Conservation (phyloP, 2,113 vertebrate species). For the Ploceus nigricollis region DNA sequence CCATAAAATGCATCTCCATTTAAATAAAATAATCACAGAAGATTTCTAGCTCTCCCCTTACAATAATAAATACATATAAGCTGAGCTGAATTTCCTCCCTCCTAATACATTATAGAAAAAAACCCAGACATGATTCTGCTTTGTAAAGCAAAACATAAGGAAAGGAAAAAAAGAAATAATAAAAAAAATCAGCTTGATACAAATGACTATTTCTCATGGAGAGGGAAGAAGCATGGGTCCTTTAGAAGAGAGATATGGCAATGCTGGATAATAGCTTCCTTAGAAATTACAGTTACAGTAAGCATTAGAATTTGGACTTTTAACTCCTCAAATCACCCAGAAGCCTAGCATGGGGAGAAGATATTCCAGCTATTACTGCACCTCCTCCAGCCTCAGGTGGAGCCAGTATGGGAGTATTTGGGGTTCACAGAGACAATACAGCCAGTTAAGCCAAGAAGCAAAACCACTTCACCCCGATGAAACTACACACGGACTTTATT, state of each 20-base stretch:
- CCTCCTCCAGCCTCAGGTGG: background rate
- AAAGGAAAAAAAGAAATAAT: background rate
- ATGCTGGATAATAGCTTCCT: background rate
- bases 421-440: background rate
- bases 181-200: slow-evolving; percentile 14
- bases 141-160: background rate
- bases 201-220: background rate
- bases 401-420: background rate
- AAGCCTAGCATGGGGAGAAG: background rate
- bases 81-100: background rate
- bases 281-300: slow-evolving; percentile 5
- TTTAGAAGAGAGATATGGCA: background rate
- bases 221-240: background rate
- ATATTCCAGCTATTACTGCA: background rate
- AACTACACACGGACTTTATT: background rate
- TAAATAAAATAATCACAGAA: background rate
- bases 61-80: background rate
- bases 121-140: background rate
- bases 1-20: background rate
- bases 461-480: background rate
- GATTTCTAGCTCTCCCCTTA: background rate
- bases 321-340: background rate
- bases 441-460: background rate
- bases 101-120: background rate
- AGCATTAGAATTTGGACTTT: slow-evolving; percentile 23